These are phyloP conservation scores for Popillia japonica DNA, from an alignment of 1,140 invertebrate species.

Conservation along the genomic window DNA sequence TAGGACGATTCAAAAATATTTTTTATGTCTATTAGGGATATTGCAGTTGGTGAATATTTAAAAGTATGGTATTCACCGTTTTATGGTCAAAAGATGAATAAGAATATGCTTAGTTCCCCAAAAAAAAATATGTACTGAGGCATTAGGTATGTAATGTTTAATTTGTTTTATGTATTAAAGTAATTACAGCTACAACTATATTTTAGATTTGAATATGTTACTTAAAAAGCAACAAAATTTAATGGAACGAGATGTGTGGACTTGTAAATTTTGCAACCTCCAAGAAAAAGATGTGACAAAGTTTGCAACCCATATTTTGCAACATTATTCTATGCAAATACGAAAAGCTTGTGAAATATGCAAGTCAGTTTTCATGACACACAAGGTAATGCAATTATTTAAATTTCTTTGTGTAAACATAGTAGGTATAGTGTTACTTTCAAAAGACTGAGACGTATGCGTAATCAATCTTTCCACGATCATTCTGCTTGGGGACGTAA, in stretches of 20 bases:
- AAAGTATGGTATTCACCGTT: conserved; percentile 70
- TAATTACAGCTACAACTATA: neutral
- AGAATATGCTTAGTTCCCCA: conserved; percentile 45
- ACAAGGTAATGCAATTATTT: conserved; percentile 45
- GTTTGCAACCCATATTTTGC: conserved; percentile 57
- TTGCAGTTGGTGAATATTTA: conserved; percentile 65
- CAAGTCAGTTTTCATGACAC: conserved; percentile 49
- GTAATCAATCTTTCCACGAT: no score
- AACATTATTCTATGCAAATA: conserved; percentile 54
- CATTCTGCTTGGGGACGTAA: no score
- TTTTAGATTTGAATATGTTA: conserved; percentile 51
- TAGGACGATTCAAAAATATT: conserved; percentile 66
- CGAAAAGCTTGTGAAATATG: conserved; percentile 54
- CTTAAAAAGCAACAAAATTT: conserved; percentile 56
- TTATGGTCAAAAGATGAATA: conserved; percentile 62
- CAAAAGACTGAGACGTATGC: no score
- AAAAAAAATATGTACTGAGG: neutral
- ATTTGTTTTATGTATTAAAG: no score
- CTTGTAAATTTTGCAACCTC: conserved; percentile 59
- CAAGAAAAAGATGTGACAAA: conserved; percentile 52
- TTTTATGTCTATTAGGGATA: conserved; percentile 67
- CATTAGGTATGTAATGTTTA: conserved; percentile 4
- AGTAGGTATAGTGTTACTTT: no score
- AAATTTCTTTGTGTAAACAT: neutral
- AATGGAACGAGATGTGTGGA: conserved; percentile 55